A percentile compares a stretch with the other conserved stretches of the same genome.
These are phyloP conservation scores for Danio aesculapii DNA, from an alignment of 2,797 vertebrate species.

Conservation along the genomic window DNA sequence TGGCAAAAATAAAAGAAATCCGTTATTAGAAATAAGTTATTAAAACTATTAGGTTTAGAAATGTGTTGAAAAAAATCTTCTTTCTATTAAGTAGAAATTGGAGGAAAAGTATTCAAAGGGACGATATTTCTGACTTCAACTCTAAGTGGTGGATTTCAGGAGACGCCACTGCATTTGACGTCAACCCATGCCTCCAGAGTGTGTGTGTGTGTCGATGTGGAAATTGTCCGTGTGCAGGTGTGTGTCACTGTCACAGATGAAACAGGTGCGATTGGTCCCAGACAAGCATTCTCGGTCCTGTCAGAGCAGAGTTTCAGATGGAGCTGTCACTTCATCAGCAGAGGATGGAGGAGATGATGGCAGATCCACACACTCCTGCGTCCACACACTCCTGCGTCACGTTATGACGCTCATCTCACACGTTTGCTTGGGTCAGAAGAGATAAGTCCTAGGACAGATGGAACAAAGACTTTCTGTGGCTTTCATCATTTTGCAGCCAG, in stretches of 20 bases:
- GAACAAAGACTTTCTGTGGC: constrained; percentile 18
- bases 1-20: no score
- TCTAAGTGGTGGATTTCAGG: not conserved
- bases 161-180: not conserved
- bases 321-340: constrained; percentile 43
- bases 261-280: constrained; percentile 50
- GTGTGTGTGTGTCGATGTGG: constrained; percentile 19
- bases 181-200: constrained; percentile 13
- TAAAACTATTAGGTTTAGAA: no score
- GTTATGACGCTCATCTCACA: constrained; percentile 26
- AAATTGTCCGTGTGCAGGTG: constrained; percentile 44
- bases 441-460: constrained; percentile 35
- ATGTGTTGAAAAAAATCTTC: no score
- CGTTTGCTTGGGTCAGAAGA: constrained; percentile 6
- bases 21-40: no score
- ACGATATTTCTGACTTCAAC: no score
- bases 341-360: not conserved
- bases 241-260: constrained; percentile 44
- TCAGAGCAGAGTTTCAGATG: constrained; percentile 50
- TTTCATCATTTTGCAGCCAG: constrained; percentile 40
- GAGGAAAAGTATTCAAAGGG: not conserved
- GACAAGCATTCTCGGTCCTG: constrained; percentile 46
- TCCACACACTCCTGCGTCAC: not conserved
- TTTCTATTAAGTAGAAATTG: no score
- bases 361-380: not conserved